These are phyloP conservation scores for Drosophila eugracilis DNA, from an alignment of 1,140 invertebrate genomes.

Conservation along the genomic window DNA sequence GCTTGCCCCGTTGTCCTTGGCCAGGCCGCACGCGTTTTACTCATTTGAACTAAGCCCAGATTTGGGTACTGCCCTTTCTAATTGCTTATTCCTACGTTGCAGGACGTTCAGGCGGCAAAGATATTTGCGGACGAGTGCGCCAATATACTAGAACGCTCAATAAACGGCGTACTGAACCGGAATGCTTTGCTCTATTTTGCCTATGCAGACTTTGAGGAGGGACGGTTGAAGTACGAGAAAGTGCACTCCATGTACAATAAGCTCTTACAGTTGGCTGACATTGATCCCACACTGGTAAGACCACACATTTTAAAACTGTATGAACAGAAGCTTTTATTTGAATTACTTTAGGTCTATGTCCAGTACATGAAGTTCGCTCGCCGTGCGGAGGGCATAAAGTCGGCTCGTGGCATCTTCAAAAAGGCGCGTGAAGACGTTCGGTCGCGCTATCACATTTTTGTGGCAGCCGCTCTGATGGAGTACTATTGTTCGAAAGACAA, in stretches of 20 bases:
- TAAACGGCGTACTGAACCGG: conserved; percentile 93
- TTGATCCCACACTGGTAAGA: conserved; percentile 96
- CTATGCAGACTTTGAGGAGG: conserved; percentile 99
- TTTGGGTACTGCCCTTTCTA: background rate
- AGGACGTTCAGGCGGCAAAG: conserved; percentile 96
- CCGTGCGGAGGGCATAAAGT: conserved; percentile 98
- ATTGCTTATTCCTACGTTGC: conserved; percentile 2
- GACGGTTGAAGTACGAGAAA: conserved; percentile 97
- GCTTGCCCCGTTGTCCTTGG: conserved; percentile 68
- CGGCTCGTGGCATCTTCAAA: conserved; percentile 97
- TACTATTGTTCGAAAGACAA: conserved; percentile 99
- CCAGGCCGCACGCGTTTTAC: conserved; percentile 70
- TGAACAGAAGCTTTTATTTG: background rate
- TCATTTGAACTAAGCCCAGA: conserved; percentile 5
- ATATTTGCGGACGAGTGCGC: conserved; percentile 97
- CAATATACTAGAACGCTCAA: conserved; percentile 96
- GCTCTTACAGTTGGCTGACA: conserved; percentile 93
- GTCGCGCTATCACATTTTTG: conserved; percentile 96
- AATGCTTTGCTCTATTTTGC: conserved; percentile 98
- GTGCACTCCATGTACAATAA: conserved; percentile 98
- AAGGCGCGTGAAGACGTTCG: conserved; percentile 95
- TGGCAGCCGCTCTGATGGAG: conserved; percentile 99
- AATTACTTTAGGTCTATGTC: conserved; percentile 91
- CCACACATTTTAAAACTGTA: conserved; percentile 1
- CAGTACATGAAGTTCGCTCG: conserved; percentile 99